Base-by-base conservation (phyloP, 2,113 vertebrate species). In the Siniperca chuatsi region DNA sequence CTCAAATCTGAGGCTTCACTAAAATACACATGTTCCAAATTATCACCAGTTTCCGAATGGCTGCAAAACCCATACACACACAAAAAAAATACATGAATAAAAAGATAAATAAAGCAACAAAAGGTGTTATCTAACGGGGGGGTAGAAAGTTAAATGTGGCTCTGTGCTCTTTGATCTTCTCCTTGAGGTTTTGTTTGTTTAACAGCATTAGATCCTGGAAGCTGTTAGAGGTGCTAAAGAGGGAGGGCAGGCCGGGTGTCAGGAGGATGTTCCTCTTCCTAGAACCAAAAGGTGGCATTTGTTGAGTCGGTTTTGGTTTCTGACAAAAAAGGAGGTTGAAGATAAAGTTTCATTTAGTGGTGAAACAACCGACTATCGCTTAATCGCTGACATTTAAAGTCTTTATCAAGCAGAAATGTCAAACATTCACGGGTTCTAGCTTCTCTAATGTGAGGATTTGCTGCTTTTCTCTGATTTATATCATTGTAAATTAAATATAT, bases 111-210 rank as follows among this genome's bases (percentile, higher is more conserved):
- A 90, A 82, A 85, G 78, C 55, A 86, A 92, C 88, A 92, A 92
- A 92, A 83, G 79, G 83, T 90, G 87, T 89, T 85, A 82, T 78
- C 82, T 65, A 85, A 84, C 35, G 29, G 75, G 79, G 75, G 70
- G 82, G 84, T 86, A 80, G 84, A 86, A 86, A 79, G 89, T 84
- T 74, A 86, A 90, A 91, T 79, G 83, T 90, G 83, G 64, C 81
- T 81, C 35, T 7, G 74, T 87, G 90, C 79, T 93, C 93, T 95
- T 93, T 94, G 95, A 92, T 92, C 91, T 88, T 78, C 70, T 87
- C 61, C 71, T 91, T 87, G 76, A 87, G 73, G 67, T 62, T 86
- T 81, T 94, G 91, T 94, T 95, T 95, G 90, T 90, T 93, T 95
- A 92, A 91, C 89, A 82, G 92, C 78, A 78, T 90, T 76, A 85